Percentiles rank a stretch among this genome's conserved stretches.
These are phyloP conservation scores for Drosophila meridionalis DNA, from an alignment of 2,888 invertebrate species.

Conservation along the genomic window DNA sequence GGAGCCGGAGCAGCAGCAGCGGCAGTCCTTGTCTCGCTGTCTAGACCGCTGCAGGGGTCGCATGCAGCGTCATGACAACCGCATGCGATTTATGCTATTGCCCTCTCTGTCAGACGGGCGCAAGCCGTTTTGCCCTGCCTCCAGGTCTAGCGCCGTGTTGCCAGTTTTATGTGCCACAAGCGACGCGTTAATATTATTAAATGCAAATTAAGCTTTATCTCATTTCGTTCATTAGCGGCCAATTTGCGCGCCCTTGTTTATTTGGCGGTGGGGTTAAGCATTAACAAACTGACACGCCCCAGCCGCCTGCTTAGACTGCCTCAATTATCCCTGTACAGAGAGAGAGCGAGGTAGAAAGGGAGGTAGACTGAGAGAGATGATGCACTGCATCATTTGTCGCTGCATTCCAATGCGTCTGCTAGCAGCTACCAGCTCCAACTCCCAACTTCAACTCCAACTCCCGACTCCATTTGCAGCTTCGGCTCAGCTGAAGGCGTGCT, in stretches of 20 bases:
- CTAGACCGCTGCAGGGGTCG: conserved; percentile 75
- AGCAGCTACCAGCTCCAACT: background rate
- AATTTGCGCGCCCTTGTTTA: conserved; percentile 70
- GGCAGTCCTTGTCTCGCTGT: conserved; percentile 54
- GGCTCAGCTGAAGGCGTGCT: conserved; percentile 29
- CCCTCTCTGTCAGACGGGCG: conserved; percentile 20
- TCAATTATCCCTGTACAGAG: background rate
- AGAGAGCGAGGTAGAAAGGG: background rate
- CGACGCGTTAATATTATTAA: conserved; percentile 78
- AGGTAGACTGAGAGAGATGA: background rate
- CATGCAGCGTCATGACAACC: conserved; percentile 76
- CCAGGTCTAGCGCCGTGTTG: background rate
- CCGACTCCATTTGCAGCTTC: background rate
- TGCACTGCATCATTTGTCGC: conserved; percentile 36
- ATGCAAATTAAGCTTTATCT: conserved; percentile 81
- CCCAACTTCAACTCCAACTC: background rate
- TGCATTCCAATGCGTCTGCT: conserved; percentile 27
- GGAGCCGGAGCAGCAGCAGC: conserved; percentile 19
- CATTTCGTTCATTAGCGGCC: conserved; percentile 75
- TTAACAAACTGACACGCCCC: conserved; percentile 4
- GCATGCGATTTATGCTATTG: conserved; percentile 74
- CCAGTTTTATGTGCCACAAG: conserved; percentile 47
- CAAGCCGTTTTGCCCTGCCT: background rate
- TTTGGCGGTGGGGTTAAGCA: conserved; percentile 27
- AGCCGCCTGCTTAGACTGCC: conserved; percentile 4